phyloP scores from a whole-genome alignment of 2,888 invertebrate species.

The Drosophila tripunctata region DNA sequence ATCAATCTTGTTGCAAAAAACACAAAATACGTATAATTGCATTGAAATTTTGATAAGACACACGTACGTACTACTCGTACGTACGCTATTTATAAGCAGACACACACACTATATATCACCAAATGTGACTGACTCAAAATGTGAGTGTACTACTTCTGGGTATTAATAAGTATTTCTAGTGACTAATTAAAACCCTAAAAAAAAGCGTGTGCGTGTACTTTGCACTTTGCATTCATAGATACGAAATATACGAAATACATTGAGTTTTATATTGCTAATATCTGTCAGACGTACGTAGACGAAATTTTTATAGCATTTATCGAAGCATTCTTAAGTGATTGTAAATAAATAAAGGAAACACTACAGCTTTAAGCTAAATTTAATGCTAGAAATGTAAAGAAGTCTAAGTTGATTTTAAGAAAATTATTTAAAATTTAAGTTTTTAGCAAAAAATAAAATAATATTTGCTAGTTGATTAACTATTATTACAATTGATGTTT shows the following conservation, averaged over 20 bases:
- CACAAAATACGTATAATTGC: not conserved
- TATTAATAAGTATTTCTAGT: not conserved
- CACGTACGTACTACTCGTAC: no score
- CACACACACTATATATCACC: not conserved
- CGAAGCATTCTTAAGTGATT: no score
- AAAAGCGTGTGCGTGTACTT: constrained; percentile 1
- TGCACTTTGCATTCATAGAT: not conserved
- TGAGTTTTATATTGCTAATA: not conserved
- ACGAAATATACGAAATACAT: not conserved
- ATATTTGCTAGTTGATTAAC: no score
- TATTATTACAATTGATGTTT: no score
- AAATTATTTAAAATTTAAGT: no score
- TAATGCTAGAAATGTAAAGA: no score
- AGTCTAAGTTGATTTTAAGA: no score
- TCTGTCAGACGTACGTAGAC: not conserved
- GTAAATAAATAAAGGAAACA: no score
- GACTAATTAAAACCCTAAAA: constrained; percentile 1
- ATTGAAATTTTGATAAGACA: constrained; percentile 18
- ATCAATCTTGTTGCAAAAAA: not conserved
- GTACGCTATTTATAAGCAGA: constrained; percentile 7
- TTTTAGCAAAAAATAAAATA: no score
- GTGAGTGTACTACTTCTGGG: not conserved
- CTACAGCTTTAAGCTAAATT: no score
- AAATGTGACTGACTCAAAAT: not conserved
- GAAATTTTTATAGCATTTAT: constrained; percentile 13